Percentiles rank a stretch among this genome's conserved stretches.
phyloP scores from a whole-genome alignment of 2,113 vertebrate species.

The Uria lomvia region DNA sequence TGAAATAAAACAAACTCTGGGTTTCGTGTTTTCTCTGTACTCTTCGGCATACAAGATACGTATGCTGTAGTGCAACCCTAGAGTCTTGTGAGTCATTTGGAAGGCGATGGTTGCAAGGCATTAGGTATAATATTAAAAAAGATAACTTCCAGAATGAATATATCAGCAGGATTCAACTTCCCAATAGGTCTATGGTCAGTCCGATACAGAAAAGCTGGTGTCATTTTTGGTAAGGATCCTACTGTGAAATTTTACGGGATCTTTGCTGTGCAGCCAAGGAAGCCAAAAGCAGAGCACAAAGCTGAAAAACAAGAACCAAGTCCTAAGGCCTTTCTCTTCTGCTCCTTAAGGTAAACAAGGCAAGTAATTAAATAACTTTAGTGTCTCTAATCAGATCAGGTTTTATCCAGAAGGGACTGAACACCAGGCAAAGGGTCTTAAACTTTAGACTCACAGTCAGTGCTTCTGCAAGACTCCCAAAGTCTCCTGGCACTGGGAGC shows the following conservation, averaged over 20 bases:
- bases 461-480: neutral
- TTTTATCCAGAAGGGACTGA: neutral
- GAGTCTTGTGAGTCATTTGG: neutral
- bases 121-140: neutral
- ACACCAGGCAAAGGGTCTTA: neutral
- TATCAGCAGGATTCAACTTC: neutral
- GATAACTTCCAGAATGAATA: accelerated
- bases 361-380: neutral
- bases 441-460: neutral
- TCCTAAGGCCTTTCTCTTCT: neutral
- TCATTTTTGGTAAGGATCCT: neutral
- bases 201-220: neutral
- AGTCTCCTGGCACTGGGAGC: accelerated
- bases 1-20: neutral
- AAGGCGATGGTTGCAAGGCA: neutral
- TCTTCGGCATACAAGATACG: accelerated
- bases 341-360: neutral
- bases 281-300: neutral
- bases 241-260: accelerated
- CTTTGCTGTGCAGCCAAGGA: neutral
- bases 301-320: neutral
- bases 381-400: neutral
- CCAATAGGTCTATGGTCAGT: accelerated
- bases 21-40: neutral
- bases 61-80: neutral